phyloP scores from a whole-genome alignment of 2,888 invertebrate species.

The Maniola hyperantus region DNA sequence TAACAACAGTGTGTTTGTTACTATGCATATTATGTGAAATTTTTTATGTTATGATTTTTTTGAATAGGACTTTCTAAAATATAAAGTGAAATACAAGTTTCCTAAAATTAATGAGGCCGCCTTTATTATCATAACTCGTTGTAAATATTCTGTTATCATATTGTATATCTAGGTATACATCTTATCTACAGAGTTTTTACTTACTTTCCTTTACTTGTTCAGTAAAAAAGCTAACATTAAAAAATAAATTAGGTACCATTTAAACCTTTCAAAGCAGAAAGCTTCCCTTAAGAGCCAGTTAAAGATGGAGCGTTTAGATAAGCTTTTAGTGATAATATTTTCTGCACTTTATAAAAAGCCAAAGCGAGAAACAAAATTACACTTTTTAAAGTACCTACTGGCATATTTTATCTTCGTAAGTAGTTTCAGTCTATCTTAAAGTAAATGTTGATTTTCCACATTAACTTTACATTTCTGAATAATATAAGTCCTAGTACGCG shows the following conservation, averaged over 20 bases:
- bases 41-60: no score
- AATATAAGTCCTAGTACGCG: no score
- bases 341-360: background rate
- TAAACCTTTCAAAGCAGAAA: conserved; percentile 4
- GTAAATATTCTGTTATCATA: no score
- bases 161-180: no score
- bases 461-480: no score
- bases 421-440: background rate
- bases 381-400: background rate
- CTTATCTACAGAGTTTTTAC: no score
- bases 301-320: conserved; percentile 10
- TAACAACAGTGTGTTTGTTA: no score
- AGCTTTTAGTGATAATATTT: conserved; percentile 8
- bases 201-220: background rate
- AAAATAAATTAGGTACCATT: background rate
- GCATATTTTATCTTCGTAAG: background rate
- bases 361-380: background rate
- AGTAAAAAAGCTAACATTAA: background rate
- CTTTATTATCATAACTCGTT: no score
- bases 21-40: no score
- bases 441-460: background rate
- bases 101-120: no score
- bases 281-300: background rate
- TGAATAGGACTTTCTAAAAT: no score
- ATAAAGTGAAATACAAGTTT: no score